Conservation (phyloP, 2,888 invertebrate species). For the Perizoma flavofasciatum region DNA sequence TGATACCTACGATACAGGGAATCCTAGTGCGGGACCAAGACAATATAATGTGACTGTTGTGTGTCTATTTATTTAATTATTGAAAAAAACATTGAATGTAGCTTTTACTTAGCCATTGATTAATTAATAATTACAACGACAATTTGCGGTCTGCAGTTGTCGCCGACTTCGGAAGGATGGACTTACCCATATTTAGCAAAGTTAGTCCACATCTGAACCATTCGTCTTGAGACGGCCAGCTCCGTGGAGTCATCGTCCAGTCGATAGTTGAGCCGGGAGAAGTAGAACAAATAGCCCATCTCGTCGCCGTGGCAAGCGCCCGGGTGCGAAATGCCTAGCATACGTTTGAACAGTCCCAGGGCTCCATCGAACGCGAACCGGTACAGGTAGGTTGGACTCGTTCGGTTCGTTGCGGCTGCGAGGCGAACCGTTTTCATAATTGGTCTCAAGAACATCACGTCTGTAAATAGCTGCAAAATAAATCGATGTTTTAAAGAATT, state of each 20-base stretch:
- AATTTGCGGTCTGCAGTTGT: no score
- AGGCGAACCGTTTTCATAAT: constrained; percentile 79
- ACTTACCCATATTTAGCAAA: constrained; percentile 86
- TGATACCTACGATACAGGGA: no score
- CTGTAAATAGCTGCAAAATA: constrained; percentile 81
- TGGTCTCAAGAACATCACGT: constrained; percentile 85
- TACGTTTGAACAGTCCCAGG: constrained; percentile 85
- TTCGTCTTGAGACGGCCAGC: constrained; percentile 81
- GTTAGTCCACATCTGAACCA: constrained; percentile 87
- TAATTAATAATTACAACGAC: no score
- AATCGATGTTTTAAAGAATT: neutral
- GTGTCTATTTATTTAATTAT: no score
- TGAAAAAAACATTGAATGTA: no score
- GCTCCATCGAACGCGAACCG: constrained; percentile 86
- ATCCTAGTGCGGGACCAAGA: no score
- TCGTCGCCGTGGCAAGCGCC: constrained; percentile 87
- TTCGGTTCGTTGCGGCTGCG: constrained; percentile 65
- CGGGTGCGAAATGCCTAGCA: constrained; percentile 84
- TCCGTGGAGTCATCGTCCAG: constrained; percentile 84
- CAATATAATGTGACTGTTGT: no score
- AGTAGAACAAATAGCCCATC: constrained; percentile 86
- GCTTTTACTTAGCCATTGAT: no score
- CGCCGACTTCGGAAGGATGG: neutral
- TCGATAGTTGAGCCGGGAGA: constrained; percentile 85
- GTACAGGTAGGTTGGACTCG: constrained; percentile 84